Percentiles rank a stretch among this genome's conserved stretches.
Evolutionary conservation across 1,140 invertebrate species (phyloP).

Genomic region (Zaprionus nigranus): DNA sequence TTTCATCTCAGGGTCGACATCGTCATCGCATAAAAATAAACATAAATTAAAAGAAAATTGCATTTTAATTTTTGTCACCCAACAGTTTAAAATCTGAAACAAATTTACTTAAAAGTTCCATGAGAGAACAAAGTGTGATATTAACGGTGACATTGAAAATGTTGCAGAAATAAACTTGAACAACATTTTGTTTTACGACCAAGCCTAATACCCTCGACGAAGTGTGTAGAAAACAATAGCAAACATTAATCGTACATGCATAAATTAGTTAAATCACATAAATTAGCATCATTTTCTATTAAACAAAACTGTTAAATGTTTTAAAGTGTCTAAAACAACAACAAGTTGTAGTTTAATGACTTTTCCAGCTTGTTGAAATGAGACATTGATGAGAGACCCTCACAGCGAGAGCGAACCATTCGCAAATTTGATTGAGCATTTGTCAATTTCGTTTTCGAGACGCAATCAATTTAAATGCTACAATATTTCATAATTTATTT

Average conservation of each 20-base stretch:
- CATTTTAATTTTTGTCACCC: slow-evolving; percentile 50
- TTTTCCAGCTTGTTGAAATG: slow-evolving; percentile 34
- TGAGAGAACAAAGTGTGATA: neutral
- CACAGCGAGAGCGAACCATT: neutral
- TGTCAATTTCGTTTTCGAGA: slow-evolving; percentile 46
- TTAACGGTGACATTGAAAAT: slow-evolving; percentile 48
- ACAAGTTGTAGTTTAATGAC: slow-evolving; percentile 55
- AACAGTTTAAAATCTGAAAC: slow-evolving; percentile 10
- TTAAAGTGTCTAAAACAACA: slow-evolving; percentile 15
- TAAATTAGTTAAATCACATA: slow-evolving; percentile 22
- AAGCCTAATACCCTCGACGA: neutral
- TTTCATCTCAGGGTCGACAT: slow-evolving; percentile 34
- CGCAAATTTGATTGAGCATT: slow-evolving; percentile 56
- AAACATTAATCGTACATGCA: slow-evolving; percentile 1
- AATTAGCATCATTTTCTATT: slow-evolving; percentile 59
- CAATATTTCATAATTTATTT: slow-evolving; percentile 42
- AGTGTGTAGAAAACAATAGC: slow-evolving; percentile 10
- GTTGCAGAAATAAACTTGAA: slow-evolving; percentile 6
- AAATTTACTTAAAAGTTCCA: neutral
- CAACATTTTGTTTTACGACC: neutral
- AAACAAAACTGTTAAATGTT: slow-evolving; percentile 56
- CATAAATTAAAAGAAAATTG: slow-evolving; percentile 30
- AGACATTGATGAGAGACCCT: slow-evolving; percentile 22
- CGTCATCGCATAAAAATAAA: slow-evolving; percentile 42
- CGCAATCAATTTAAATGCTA: slow-evolving; percentile 49